Conservation (phyloP, 23 tunicate species). For the Styela clava region DNA sequence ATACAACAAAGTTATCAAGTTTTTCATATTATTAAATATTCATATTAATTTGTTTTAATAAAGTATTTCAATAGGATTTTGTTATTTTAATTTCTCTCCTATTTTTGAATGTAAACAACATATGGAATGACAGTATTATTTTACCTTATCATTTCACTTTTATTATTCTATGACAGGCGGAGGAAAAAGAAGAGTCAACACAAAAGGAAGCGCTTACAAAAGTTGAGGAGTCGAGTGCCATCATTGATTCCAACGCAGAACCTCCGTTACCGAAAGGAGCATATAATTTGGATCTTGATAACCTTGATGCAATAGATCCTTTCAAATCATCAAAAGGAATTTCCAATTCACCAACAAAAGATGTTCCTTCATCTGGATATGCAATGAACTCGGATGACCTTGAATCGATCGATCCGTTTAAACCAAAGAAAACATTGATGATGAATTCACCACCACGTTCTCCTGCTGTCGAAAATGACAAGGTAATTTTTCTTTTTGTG, state of each 20-base stretch:
- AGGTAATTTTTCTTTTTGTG: no score
- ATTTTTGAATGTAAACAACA: no score
- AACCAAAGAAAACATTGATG: constrained; percentile 7
- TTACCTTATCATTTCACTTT: no score
- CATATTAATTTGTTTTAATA: no score
- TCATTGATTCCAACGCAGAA: background rate
- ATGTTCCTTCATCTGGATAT: background rate
- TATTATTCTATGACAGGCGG: background rate
- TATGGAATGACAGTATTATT: no score
- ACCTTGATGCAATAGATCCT: constrained; percentile 70
- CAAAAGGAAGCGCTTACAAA: background rate
- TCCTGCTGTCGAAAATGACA: background rate
- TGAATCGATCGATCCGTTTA: constrained; percentile 8
- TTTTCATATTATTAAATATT: no score
- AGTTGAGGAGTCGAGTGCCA: background rate
- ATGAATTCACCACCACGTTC: constrained; percentile 21
- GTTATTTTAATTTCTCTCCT: no score
- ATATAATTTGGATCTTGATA: constrained; percentile 43
- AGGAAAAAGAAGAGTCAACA: background rate
- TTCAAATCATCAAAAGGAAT: constrained; percentile 44
- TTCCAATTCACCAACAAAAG: constrained; percentile 11
- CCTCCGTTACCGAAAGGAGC: constrained; percentile 36
- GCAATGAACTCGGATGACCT: background rate
- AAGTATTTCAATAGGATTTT: no score
- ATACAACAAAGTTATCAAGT: no score